Conservation (phyloP, 1,140 invertebrate species). For the Microplitis demolitor region DNA sequence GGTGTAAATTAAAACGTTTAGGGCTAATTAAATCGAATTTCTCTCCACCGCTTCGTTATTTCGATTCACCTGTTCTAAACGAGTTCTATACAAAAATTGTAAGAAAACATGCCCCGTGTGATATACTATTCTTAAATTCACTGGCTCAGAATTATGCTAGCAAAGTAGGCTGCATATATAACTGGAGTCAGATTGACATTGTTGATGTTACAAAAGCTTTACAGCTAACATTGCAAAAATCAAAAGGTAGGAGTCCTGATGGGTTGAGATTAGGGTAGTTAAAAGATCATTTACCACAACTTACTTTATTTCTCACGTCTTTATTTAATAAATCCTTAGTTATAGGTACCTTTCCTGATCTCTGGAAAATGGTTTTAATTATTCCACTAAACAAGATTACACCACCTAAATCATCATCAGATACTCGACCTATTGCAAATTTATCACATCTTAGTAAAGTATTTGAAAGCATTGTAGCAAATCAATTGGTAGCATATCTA, state of each 20-base stretch:
- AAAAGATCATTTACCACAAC: neutral
- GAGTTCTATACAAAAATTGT: neutral
- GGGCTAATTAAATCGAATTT: neutral
- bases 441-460: neutral
- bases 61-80: neutral
- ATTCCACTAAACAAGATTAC: neutral
- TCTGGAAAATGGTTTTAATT: neutral
- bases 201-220: neutral
- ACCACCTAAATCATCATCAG: neutral
- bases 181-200: neutral
- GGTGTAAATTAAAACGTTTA: neutral
- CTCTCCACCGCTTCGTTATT: neutral
- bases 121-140: neutral
- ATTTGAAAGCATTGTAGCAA: neutral
- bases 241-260: neutral
- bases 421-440: constrained; percentile 2
- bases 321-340: neutral
- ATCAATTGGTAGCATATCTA: too few species aligned
- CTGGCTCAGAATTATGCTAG: neutral
- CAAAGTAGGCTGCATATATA: neutral
- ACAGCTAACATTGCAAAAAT: too few species aligned
- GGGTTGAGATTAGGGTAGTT: neutral
- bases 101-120: neutral
- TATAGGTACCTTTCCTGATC: neutral
- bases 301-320: neutral